Percentiles rank a stretch among this genome's conserved stretches.
These are phyloP conservation scores for Drepanosiphum platanoidis DNA, from an alignment of 2,888 invertebrate genomes.

Conservation along the genomic window DNA sequence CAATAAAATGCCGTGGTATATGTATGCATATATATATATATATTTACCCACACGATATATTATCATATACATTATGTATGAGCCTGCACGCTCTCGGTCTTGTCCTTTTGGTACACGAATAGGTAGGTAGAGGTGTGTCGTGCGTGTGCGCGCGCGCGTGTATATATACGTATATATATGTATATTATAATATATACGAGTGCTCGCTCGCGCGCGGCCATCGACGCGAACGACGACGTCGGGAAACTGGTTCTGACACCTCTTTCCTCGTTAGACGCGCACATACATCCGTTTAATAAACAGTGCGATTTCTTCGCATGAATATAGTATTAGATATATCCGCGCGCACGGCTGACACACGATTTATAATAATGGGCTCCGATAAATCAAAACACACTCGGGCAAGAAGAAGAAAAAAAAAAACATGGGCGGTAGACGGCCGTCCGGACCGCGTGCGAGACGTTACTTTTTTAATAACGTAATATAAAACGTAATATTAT, in stretches of 20 bases:
- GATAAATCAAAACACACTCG: background rate
- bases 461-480: background rate
- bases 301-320: background rate
- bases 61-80: background rate
- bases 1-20: no score
- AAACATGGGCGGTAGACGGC: background rate
- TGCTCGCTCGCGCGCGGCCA: slow-evolving; percentile 1
- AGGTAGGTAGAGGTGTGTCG: background rate
- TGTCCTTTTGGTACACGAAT: background rate
- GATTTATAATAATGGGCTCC: background rate
- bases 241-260: slow-evolving; percentile 27
- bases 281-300: background rate
- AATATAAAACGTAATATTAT: background rate
- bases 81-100: background rate
- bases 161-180: no score
- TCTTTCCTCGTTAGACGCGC: slow-evolving; percentile 13
- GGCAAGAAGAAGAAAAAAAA: no score
- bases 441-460: background rate
- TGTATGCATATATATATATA: no score
- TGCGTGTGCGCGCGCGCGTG: background rate
- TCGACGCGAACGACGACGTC: background rate
- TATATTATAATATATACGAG: no score
- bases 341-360: background rate
- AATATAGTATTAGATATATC: background rate
- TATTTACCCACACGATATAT: background rate